Conservation (phyloP, 2,888 invertebrate species). For the Ischnus inquisitorius region DNA sequence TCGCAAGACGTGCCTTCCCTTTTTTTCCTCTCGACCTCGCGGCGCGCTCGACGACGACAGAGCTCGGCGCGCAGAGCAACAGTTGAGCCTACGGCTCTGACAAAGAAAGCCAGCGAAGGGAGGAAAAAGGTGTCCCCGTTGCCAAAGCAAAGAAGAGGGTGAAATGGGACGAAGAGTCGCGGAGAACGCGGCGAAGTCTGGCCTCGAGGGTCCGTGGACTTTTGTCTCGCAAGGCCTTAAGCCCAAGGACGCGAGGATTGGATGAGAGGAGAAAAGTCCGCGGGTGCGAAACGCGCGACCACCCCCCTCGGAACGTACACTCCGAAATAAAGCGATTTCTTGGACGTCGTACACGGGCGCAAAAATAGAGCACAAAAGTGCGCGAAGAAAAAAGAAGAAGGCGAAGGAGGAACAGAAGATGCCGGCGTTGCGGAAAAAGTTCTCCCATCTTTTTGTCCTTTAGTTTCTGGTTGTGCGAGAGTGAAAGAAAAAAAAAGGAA, state of each 20-base stretch:
- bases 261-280: neutral
- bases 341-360: conserved; percentile 18
- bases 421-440: conserved; percentile 18
- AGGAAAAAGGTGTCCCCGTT: neutral
- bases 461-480: conserved; percentile 1
- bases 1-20: neutral
- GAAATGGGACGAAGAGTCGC: neutral
- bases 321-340: conserved; percentile 31
- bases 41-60: neutral
- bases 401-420: neutral
- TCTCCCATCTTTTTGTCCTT: conserved; percentile 1
- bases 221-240: conserved; percentile 17
- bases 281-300: conserved; percentile 14
- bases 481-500: neutral
- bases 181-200: conserved; percentile 14
- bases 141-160: conserved; percentile 24
- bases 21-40: neutral
- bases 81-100: conserved; percentile 24
- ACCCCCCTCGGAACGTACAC: neutral
- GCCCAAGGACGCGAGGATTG: conserved; percentile 1
- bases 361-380: conserved; percentile 14
- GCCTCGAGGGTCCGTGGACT: neutral
- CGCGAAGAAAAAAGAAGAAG: neutral
- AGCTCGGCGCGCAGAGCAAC: conserved; percentile 31
- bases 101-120: neutral